Conservation (phyloP, 1,140 invertebrate species). For the Drosophila yakuba region DNA sequence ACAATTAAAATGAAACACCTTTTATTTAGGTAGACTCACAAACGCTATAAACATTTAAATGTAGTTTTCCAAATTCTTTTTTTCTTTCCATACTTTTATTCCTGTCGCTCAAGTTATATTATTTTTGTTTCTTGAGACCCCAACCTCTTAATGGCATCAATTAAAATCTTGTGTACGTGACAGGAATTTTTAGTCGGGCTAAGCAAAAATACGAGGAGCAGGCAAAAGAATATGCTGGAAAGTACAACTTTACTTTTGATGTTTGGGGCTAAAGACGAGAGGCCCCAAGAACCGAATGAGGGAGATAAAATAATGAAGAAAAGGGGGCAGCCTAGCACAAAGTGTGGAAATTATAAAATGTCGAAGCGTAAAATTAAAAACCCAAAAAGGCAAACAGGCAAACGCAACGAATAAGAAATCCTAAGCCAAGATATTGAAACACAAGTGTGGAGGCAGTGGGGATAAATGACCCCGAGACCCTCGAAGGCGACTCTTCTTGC, state of each 20-base stretch:
- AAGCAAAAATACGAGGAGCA: constrained; percentile 36
- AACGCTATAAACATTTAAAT: constrained; percentile 15
- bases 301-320: constrained; percentile 23
- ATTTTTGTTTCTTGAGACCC: constrained; percentile 17
- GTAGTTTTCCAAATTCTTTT: constrained; percentile 10
- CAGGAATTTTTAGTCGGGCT: constrained; percentile 63
- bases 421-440: constrained; percentile 31
- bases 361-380: constrained; percentile 79
- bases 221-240: constrained; percentile 16
- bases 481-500: constrained; percentile 16
- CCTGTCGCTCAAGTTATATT: constrained; percentile 12
- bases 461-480: constrained; percentile 49
- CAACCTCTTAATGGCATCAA: constrained; percentile 75
- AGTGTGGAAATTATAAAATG: constrained; percentile 72
- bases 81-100: constrained; percentile 17
- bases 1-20: too few relatives aligned
- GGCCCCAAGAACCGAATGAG: constrained; percentile 31
- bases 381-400: constrained; percentile 48
- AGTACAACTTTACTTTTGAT: constrained; percentile 62
- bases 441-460: constrained; percentile 45
- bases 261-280: constrained; percentile 49
- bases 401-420: constrained; percentile 16
- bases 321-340: constrained; percentile 31
- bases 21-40: too few relatives aligned
- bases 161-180: constrained; percentile 83